Evolutionary conservation across 2,888 invertebrate genomes (phyloP).

Genomic region (Myathropa florea): DNA sequence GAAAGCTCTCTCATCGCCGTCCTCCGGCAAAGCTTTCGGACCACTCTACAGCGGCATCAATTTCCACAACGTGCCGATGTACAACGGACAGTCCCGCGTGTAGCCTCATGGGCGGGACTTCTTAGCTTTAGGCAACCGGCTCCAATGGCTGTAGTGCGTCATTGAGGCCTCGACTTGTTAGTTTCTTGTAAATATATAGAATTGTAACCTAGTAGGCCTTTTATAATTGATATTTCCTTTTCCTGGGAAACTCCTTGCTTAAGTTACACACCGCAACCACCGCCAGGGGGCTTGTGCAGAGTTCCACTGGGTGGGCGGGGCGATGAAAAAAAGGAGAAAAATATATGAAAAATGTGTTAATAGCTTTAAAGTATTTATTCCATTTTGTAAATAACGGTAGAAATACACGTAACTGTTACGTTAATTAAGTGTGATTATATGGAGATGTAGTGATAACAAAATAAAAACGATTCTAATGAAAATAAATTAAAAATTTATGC

Average conservation of each 20-base stretch:
- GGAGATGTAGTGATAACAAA: constrained; percentile 23
- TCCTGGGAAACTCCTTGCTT: constrained; percentile 1
- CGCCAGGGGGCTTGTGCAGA: neutral
- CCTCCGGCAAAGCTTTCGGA: constrained; percentile 73
- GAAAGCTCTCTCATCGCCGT: constrained; percentile 72
- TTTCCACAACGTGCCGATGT: constrained; percentile 80
- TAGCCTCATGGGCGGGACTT: constrained; percentile 73
- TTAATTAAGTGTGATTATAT: constrained; percentile 44
- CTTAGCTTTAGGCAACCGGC: constrained; percentile 63
- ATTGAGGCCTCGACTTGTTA: constrained; percentile 9
- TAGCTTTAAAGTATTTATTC: constrained; percentile 71
- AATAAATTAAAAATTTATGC: constrained; percentile 4
- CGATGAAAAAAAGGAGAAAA: constrained; percentile 33
- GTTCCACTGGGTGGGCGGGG: neutral
- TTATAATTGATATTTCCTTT: constrained; percentile 54
- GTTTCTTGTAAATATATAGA: constrained; percentile 55
- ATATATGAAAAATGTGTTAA: constrained; percentile 64
- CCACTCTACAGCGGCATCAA: constrained; percentile 80
- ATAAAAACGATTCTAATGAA: neutral
- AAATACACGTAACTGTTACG: constrained; percentile 47
- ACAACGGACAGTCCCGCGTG: constrained; percentile 77
- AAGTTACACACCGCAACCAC: neutral
- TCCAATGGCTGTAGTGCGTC: constrained; percentile 66
- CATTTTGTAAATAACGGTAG: constrained; percentile 55
- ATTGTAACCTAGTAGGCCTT: constrained; percentile 27